Evolutionary conservation across 1,140 invertebrate species (phyloP).

Genomic region (Vanessa tameamea): DNA sequence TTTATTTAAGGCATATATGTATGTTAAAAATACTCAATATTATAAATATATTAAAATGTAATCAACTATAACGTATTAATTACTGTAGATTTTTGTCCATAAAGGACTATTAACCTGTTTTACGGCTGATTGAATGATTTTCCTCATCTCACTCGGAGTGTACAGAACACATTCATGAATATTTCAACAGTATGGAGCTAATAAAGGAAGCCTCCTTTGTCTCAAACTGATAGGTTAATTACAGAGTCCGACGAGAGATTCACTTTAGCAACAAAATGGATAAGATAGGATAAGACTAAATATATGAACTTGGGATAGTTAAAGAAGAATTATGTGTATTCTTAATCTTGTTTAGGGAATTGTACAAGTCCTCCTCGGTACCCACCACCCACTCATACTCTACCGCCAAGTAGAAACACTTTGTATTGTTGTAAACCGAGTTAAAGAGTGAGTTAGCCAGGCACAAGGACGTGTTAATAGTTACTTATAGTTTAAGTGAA

Average conservation of each 20-base stretch:
- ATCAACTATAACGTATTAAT: neutral
- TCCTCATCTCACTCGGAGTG: slow-evolving; percentile 17
- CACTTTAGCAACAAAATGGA: slow-evolving; percentile 32
- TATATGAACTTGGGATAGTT: slow-evolving; percentile 22
- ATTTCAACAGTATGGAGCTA: slow-evolving; percentile 70
- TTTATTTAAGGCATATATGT: too few species aligned
- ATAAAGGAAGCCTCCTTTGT: slow-evolving; percentile 75
- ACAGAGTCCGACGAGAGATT: slow-evolving; percentile 52
- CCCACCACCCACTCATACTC: too few species aligned
- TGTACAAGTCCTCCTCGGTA: too few species aligned
- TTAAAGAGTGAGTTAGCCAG: too few species aligned
- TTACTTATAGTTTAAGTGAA: too few species aligned
- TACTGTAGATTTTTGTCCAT: neutral
- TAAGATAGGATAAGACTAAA: slow-evolving; percentile 43
- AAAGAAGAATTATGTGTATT: too few species aligned
- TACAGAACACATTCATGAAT: slow-evolving; percentile 62
- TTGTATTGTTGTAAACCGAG: too few species aligned
- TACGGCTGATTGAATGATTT: slow-evolving; percentile 3
- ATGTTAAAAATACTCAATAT: too few species aligned
- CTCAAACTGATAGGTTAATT: slow-evolving; percentile 64
- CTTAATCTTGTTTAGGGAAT: too few species aligned
- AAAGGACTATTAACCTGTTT: neutral
- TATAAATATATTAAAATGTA: too few species aligned
- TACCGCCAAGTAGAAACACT: too few species aligned
- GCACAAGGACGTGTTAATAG: too few species aligned